Conservation (phyloP, 2,797 vertebrate species). For the Carcharodon carcharias region DNA sequence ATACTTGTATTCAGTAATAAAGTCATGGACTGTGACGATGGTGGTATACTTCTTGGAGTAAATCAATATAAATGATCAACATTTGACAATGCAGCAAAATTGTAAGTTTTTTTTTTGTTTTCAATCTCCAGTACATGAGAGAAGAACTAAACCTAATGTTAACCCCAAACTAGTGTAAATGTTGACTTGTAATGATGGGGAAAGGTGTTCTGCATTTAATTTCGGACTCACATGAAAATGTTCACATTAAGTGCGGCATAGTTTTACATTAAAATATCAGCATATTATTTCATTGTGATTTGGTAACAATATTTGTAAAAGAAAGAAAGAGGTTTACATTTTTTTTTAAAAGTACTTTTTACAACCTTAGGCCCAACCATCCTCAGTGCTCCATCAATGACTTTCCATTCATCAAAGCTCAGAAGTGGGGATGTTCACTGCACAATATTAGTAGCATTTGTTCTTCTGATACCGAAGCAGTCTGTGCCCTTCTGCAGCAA, state of each 20-base stretch:
- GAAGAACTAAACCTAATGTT: background rate
- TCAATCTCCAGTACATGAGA: background rate
- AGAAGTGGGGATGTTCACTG: no score
- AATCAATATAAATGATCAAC: background rate
- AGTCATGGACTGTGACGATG: background rate
- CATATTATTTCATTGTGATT: background rate
- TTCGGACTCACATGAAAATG: background rate
- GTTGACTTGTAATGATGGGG: background rate
- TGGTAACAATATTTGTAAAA: background rate
- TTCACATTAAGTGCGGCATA: background rate
- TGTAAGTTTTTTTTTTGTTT: background rate
- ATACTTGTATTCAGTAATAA: no score
- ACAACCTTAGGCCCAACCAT: background rate
- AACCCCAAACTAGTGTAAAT: background rate
- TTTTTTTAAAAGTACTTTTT: background rate
- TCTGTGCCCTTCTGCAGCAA: no score
- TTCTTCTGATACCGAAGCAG: no score
- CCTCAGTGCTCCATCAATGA: no score
- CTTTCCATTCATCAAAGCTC: no score
- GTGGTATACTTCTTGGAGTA: background rate
- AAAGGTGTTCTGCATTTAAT: background rate
- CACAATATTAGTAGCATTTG: no score
- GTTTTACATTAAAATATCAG: background rate
- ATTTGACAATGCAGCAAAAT: slow-evolving; percentile 21
- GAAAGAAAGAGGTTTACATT: no score